Percentiles rank a stretch among this genome's conserved stretches.
Evolutionary conservation across 2,113 vertebrate species (phyloP).

Genomic region (Rhodinocichla rosea): DNA sequence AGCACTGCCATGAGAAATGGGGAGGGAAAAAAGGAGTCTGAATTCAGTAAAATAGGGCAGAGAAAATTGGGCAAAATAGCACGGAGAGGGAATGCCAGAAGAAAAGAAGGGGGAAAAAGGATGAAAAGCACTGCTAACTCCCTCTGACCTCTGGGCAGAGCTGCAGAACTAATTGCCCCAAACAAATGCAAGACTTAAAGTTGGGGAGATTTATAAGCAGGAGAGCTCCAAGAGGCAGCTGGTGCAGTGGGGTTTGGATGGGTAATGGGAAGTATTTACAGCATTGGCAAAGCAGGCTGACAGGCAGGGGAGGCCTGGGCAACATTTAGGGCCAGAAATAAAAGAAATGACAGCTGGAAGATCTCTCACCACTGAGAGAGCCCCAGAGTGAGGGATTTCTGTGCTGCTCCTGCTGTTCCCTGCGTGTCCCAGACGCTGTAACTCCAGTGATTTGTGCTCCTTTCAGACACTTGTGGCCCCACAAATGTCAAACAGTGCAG

Average conservation of each 20-base stretch:
- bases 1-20: not conserved
- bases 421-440: not conserved
- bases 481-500: not conserved
- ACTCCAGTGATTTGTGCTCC: not conserved
- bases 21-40: not conserved
- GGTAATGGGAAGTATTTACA: slow-evolving; percentile 25
- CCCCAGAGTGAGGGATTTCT: not conserved
- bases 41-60: not conserved
- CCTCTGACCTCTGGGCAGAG: not conserved
- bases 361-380: not conserved
- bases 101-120: not conserved
- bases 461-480: not conserved
- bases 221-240: not conserved
- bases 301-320: not conserved
- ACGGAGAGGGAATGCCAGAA: not conserved
- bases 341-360: slow-evolving; percentile 29
- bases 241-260: not conserved
- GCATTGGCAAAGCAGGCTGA: slow-evolving; percentile 4
- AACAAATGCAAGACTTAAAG: not conserved
- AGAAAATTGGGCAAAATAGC: not conserved
- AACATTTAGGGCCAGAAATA: slow-evolving; percentile 24
- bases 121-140: not conserved
- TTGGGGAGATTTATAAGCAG: not conserved
- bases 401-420: not conserved
- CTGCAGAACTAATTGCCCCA: not conserved